Evolutionary conservation across 2,888 invertebrate species (phyloP), one percentile per base, ranked within the genome.

Genomic region (Melinaea menophilus): DNA sequence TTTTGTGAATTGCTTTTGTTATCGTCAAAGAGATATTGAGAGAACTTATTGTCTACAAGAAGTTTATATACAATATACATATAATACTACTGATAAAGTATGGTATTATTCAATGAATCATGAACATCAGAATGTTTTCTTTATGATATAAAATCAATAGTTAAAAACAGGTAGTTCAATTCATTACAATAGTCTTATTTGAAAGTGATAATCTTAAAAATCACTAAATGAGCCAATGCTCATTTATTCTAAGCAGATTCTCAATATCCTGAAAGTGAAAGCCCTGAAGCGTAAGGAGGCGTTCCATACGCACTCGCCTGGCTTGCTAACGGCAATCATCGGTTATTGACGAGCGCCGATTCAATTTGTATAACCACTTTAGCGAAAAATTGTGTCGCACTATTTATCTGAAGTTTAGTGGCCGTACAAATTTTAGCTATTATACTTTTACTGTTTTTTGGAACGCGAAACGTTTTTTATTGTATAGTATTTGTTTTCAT

Each of bases 341-440:
- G 73, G 76, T 80, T 82, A 84, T 81, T 82, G 72, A 74, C 73
- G 73, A 73, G 71, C 78, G 73, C 73, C 80, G 81, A 88, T 90
- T 85, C 89, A 88, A 90, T 90, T 88, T 88, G 80, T 81, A 83
- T 75, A 82, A 78, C 81, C 89, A 84, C 75, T 85, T 85, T 80
- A 88, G 87, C 91, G 91, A 86, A 83, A 90, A 91, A 91, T 91
- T 91, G 90, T 90, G 84, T 84, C 78, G 71, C 71, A 76, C 67
- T 60, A 71, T 71, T 70, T 66, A 68, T 69, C 68, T 61, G 47
- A 58, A 57, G 58, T 46, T 57, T 48, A 51, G 56, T 46, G 63
- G 59, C 54, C 54, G 51, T 47, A 51, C 31, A 51, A 31, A 9
- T 51, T 51, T 51, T 51, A 51, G 51, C 9, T 51, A 51, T 51